Evolutionary conservation across 2,797 vertebrate species (phyloP), one percentile per base, ranked within the genome.

Genomic region (Spinibarbus caldwelli): DNA sequence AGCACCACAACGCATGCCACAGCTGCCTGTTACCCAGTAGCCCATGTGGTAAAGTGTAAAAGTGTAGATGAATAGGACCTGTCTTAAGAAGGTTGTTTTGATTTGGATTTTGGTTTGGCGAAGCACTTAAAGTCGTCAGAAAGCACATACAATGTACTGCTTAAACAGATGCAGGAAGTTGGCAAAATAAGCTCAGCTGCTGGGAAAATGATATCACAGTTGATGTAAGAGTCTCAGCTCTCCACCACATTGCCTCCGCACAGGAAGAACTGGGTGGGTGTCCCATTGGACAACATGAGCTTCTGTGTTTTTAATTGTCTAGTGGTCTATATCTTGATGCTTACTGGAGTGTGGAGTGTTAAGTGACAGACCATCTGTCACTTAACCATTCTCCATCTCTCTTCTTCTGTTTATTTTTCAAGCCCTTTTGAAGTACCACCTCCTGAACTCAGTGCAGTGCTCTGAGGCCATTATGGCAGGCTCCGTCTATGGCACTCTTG

Each of bases 381-480:
- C 41, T 54, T 38, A 72, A 34, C 59, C 80, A 54, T 73, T 68
- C 26, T 85, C 54, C 38, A 23, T 77, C 17, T 84, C 12, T 64
- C 38, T 47, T 17, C 5, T 12, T 54, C 59, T 62, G 15, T 41
- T 15, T 71, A 3, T 64, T 15, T 41, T 41, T 79, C 1, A 90
- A 99, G 98, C 97, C 70, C 92, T 99, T 0, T 91, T 97, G 89
- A 98, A 97, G 54, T 98, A 96, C 91, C 98, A 99, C 89, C 91
- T 98, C 90, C 86, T 99, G 90, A 97, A 95, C 75, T 96, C 95
- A 2, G 92, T 97, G 4, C 98, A 99, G 94, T 99, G 98, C 80
- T 97, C 97, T 1, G 98, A 99, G 90, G 97, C 97, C 12, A 98
- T 99, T 88, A 97, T 96, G 94, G 92, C 95, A 4, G 98, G 98